Evolutionary conservation across 92 coral and sea anemone genomes (phyloP).

Genomic region (Parazoanthus atlanticus): DNA sequence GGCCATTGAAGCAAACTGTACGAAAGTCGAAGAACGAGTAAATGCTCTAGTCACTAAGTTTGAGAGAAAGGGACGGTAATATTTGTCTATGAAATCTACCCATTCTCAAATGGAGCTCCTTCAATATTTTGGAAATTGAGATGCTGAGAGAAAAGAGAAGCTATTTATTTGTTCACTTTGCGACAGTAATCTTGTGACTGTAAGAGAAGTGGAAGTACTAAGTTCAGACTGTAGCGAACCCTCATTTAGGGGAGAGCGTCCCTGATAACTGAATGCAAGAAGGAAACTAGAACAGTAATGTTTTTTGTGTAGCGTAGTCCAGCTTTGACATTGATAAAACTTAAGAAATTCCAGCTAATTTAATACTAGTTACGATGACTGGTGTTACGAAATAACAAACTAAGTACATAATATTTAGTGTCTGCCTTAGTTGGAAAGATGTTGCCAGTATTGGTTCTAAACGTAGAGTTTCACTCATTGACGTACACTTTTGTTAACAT

Average conservation of each 20-base stretch:
- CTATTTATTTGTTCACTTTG: slow-evolving; percentile 23
- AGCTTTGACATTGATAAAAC: background rate
- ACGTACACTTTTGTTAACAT: background rate
- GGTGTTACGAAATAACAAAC: background rate
- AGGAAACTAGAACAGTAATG: no score
- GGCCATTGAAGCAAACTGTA: slow-evolving; percentile 93
- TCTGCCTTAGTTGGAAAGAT: background rate
- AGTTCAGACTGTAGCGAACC: background rate
- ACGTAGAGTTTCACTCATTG: no score
- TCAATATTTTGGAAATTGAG: background rate
- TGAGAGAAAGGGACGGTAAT: slow-evolving; percentile 84
- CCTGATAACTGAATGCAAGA: background rate
- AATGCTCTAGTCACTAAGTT: slow-evolving; percentile 72
- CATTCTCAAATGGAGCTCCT: background rate
- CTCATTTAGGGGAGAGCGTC: background rate
- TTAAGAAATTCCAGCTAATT: background rate
- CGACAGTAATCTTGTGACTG: background rate
- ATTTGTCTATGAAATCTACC: background rate
- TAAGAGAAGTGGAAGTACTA: background rate
- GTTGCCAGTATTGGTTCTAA: background rate
- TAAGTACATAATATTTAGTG: background rate
- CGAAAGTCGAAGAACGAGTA: slow-evolving; percentile 82
- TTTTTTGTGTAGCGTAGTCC: background rate
- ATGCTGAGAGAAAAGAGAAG: background rate
- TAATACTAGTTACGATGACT: background rate